Evolutionary conservation across 2,888 invertebrate genomes (phyloP), one percentile per base, ranked within the genome.

Genomic region (Atethmia centrago): DNA sequence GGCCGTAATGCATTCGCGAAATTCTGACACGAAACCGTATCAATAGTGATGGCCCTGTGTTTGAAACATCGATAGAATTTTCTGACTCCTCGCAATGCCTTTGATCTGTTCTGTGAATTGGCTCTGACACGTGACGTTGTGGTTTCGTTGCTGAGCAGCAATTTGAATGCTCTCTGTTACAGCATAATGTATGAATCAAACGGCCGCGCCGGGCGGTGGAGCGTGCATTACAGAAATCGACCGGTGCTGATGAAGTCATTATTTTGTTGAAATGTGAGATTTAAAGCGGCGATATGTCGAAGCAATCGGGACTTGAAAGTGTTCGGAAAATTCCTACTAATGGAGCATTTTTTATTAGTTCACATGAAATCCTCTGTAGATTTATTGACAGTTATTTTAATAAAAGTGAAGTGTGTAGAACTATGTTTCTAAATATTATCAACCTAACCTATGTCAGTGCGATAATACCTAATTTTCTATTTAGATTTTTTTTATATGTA

Each of bases 1-100:
- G 88, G 87, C 88, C 80, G 86, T 89, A 90, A 91, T 91, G 91
- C 90, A 90, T 92, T 91, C 88, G 88, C 88, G 80, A 88, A 90
- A 90, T 90, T 90, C 88, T 86, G 88, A 86, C 86, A 85, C 86
- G 80, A 85, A 81, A 83, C 85, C 68, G 68, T 85, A 87, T 85
- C 83, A 77, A 79, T 90, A 90, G 87, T 89, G 88, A 87, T 82
- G 87, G 63, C 81, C 77, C 73, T 77, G 75, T 83, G 74, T 77
- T 83, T 73, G 80, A 79, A 80, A 83, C 78, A 87, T 90, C 88
- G 88, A 90, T 88, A 85, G 72, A 83, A 83, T 85, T 83, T 86
- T 79, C 79, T 68, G 74, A 68, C 76, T 69, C 76, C 72, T 74
- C 82, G 79, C 80, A 71, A 83, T 75, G 78, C 79, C 85, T 87